Base-by-base conservation (phyloP, 2,888 invertebrate genomes). In the Drosophila buzzatii region DNA sequence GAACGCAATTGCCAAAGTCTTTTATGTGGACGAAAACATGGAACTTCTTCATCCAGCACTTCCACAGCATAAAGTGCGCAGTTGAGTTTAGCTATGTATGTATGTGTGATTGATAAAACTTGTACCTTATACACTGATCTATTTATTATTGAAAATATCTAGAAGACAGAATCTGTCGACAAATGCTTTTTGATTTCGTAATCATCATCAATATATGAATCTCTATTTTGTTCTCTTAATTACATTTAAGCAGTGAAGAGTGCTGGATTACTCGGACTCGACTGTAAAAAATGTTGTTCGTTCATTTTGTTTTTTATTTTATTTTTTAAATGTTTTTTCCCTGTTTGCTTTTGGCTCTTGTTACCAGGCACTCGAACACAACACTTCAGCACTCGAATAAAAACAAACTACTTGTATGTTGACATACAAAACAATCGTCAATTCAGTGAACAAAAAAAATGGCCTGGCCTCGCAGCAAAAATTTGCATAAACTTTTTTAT, bases 401-500 rank as follows among this genome's bases (percentile, higher is more conserved):
- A 75, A 64, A 60, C 71, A 75, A 66, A 75, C 71, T 62, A 76
- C 76, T 62, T 71, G 51, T 62, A 41, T 59, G 65, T 64, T 57
- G 55, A 45, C 52, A 47, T 18, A 70, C 53, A 63, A 60, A 73
- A 73, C 31, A 51, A 53, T 49, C 57, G 39, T 20, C 42, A 20
- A 45, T 44, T 39, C 45, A 35, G 60, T 47, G 42, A 53, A 27
- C 23, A 27, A 27, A 56, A 76, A 76, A 73, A 69, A 49, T 45
- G 62, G 31, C 35, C 41, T 45, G 56, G 31, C 35, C 41, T 45
- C 67, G 47, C 47, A 61, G n/a, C 18, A 3, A 41, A 45, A 65
- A 86, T 86, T 85, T 74, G 81, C 81, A 86, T 83, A 77, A 79
- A 71, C 65, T 84, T 82, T 85, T 80, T 82, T 78, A 80, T 73